Conservation (phyloP, 2,113 vertebrate species). For the Tenrec ecaudatus region DNA sequence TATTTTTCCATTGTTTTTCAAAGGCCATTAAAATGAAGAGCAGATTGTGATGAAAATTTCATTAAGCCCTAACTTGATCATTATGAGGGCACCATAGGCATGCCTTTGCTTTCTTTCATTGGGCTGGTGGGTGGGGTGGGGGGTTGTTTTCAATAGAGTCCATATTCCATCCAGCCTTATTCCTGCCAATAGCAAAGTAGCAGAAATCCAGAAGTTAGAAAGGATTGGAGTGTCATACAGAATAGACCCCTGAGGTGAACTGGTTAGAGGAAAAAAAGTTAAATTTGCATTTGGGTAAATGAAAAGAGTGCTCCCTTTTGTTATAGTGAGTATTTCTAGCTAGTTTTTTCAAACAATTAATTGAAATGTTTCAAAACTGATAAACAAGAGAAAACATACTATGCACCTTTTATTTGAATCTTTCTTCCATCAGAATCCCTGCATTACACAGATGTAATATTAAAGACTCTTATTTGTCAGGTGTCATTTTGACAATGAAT, state of each 20-base stretch:
- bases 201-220: slow-evolving; percentile 85
- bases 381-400: not conserved
- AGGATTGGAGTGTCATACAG: slow-evolving; percentile 77
- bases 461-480: not conserved
- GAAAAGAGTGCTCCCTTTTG: slow-evolving; percentile 70
- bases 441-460: not conserved
- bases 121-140: slow-evolving; percentile 48
- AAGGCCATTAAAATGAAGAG: slow-evolving; percentile 98
- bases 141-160: slow-evolving; percentile 75
- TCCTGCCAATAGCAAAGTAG: slow-evolving; percentile 80
- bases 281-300: slow-evolving; percentile 72
- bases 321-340: slow-evolving; percentile 60
- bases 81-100: slow-evolving; percentile 96
- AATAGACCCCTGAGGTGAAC: slow-evolving; percentile 81
- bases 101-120: slow-evolving; percentile 86
- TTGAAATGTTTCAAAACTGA: slow-evolving; percentile 47
- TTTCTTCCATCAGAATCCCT: slow-evolving; percentile 29
- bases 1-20: slow-evolving; percentile 95
- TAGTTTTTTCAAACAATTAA: slow-evolving; percentile 58
- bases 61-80: slow-evolving; percentile 97
- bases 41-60: slow-evolving; percentile 99
- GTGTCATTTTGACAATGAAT: not conserved
- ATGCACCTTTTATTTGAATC: not conserved
- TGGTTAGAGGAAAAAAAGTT: slow-evolving; percentile 77
- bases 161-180: slow-evolving; percentile 60